Percentiles rank a stretch among this genome's conserved stretches.
Evolutionary conservation across 2,113 vertebrate genomes (phyloP).

Genomic region (Vimba vimba): DNA sequence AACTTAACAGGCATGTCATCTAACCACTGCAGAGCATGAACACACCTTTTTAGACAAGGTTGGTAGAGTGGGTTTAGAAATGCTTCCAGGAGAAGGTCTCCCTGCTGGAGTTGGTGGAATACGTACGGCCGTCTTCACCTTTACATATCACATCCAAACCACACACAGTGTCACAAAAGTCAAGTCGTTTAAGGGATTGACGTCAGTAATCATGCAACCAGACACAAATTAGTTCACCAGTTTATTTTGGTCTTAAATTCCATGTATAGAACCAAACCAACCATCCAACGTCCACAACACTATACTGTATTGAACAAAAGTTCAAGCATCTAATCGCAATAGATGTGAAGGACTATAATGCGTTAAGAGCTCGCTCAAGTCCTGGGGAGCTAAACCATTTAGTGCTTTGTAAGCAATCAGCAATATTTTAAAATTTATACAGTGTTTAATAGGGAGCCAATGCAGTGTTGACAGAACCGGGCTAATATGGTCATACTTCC

Average conservation of each 20-base stretch:
- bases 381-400: too few species aligned
- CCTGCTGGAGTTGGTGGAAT: constrained; percentile 21
- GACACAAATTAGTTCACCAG: background rate
- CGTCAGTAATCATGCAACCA: constrained; percentile 5
- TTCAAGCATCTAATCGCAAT: background rate
- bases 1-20: background rate
- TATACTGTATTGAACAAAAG: too few species aligned
- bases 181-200: background rate
- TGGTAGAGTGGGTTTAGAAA: constrained; percentile 42
- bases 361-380: too few species aligned
- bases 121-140: constrained; percentile 52
- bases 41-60: constrained; percentile 48
- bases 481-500: too few species aligned
- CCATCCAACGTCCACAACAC: background rate
- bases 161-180: constrained; percentile 31
- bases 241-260: background rate
- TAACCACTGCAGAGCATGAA: background rate
- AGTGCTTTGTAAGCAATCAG: too few species aligned
- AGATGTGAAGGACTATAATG: too few species aligned
- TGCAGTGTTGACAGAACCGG: too few species aligned
- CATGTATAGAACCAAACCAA: background rate
- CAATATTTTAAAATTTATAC: too few species aligned
- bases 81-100: constrained; percentile 34
- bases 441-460: too few species aligned
- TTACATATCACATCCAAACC: constrained; percentile 44